Percentiles rank a stretch among this genome's conserved stretches.
Evolutionary conservation across 2,888 invertebrate genomes (phyloP).

Genomic region (Eudemis profundana): DNA sequence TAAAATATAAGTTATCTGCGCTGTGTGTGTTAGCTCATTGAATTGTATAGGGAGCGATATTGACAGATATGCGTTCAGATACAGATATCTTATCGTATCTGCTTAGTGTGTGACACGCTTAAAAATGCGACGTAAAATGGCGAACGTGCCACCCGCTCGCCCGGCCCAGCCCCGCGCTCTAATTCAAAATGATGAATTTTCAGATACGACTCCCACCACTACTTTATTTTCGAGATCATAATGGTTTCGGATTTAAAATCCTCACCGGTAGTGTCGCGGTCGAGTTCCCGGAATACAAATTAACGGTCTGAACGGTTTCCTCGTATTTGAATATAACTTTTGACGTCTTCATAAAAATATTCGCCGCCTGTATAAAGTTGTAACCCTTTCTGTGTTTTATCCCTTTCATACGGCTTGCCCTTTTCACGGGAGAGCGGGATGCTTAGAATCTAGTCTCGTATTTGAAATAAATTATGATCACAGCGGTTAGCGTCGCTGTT

Average conservation of each 20-base stretch:
- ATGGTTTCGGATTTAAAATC: slow-evolving; percentile 4
- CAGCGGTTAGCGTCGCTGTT: slow-evolving; percentile 33
- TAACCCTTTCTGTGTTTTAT: slow-evolving; percentile 41
- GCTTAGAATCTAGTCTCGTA: slow-evolving; percentile 26
- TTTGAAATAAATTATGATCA: slow-evolving; percentile 36
- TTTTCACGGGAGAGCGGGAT: slow-evolving; percentile 33
- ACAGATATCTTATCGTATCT: too few relatives aligned
- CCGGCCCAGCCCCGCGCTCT: slow-evolving; percentile 47
- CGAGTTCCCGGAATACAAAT: slow-evolving; percentile 14
- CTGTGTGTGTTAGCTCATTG: too few relatives aligned
- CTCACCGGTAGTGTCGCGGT: not conserved
- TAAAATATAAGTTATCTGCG: too few relatives aligned
- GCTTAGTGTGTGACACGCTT: too few relatives aligned
- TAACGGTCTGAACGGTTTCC: slow-evolving; percentile 21
- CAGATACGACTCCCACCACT: slow-evolving; percentile 13
- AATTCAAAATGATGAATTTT: slow-evolving; percentile 50
- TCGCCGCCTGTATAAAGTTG: slow-evolving; percentile 38
- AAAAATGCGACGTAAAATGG: slow-evolving; percentile 81
- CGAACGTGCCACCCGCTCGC: slow-evolving; percentile 66
- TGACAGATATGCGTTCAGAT: too few relatives aligned
- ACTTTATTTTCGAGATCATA: slow-evolving; percentile 20
- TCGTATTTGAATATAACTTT: slow-evolving; percentile 41
- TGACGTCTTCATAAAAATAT: slow-evolving; percentile 44
- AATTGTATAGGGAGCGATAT: too few relatives aligned
- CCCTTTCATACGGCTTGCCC: slow-evolving; percentile 32